phyloP scores from a whole-genome alignment of 2,797 vertebrate genomes.

The Simalia tracyae region DNA sequence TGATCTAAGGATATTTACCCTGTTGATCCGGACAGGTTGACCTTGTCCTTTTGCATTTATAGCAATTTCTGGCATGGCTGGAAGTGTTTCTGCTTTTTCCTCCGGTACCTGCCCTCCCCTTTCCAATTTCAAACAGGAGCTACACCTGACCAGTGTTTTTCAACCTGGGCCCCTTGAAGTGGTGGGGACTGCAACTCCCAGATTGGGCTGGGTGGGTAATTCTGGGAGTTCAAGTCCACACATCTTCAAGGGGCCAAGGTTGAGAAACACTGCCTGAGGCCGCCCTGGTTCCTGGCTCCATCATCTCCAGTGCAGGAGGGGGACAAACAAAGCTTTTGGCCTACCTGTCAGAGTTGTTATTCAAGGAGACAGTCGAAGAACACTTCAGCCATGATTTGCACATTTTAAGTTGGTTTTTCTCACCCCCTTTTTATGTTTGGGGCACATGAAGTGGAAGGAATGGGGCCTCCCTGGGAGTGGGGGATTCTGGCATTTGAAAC shows the following conservation, averaged over 20 bases:
- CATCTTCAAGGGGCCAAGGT: too few relatives aligned
- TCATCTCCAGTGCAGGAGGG: too few relatives aligned
- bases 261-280: background rate
- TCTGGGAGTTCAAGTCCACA: too few relatives aligned
- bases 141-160: background rate
- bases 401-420: background rate
- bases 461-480: background rate
- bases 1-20: constrained; percentile 20
- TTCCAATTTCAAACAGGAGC: background rate
- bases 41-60: background rate
- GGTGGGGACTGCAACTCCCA: too few relatives aligned
- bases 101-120: too few relatives aligned
- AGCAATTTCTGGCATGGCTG: background rate
- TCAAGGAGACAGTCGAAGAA: background rate
- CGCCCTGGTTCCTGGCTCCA: background rate
- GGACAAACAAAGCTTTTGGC: background rate
- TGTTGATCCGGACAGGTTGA: background rate
- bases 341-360: background rate
- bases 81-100: background rate
- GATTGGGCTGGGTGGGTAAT: too few relatives aligned
- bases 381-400: background rate
- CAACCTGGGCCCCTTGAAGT: too few relatives aligned
- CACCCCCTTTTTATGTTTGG: background rate
- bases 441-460: background rate
- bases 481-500: background rate